Base-by-base conservation (phyloP, 2,888 invertebrate genomes). In the Lydus trimaculatus region DNA sequence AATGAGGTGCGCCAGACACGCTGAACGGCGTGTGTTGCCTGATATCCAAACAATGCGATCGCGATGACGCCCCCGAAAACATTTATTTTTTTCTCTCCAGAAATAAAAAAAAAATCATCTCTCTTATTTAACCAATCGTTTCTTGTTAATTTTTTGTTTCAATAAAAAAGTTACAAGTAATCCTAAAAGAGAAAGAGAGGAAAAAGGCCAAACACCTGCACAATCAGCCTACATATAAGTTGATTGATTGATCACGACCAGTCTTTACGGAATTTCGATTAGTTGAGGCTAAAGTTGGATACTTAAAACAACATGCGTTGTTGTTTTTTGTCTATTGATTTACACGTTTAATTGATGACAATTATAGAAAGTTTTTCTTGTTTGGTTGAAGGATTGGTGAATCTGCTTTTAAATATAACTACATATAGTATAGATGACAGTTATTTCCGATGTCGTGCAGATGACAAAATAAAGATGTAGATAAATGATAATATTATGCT, bases 1-100 rank as follows among this genome's bases (percentile, higher is more conserved):
- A 56, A 56, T 71, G 74, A 82, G 82, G 82, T 82, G 82, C 80
- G 82, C 80, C 82, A 78, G 80, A 81, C 82, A 81, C 78, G 79
- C 75, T 75, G 71, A 72, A 72, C 72, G 33, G 15, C 36, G n/a
- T 39, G n/a, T 39, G 58, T 65, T 67, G 63, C 71, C 73, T 25
- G 73, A 72, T 73, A 73, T 70, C 73, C 67, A 71, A 73, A 75
- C 75, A 73, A 73, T 74, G 64, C 71, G 70, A 70, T 71, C 70
- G 59, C 52, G 61, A 65, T 65, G 71, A 71, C 71, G 71, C 71
- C 71, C 67, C 65, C 65, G 58, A 67, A 66, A 70, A 67, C 64
- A 31, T 60, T 36, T 13, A 9, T 25, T 56, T 43, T 17, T 43
- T 43, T 43, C 17, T 43, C 36, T 43, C 43, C 7, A 5, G n/a